A percentile compares a stretch with the other conserved stretches of the same genome.
Evolutionary conservation across 2,797 vertebrate genomes (phyloP).

Genomic region (Diglossa cyanea): DNA sequence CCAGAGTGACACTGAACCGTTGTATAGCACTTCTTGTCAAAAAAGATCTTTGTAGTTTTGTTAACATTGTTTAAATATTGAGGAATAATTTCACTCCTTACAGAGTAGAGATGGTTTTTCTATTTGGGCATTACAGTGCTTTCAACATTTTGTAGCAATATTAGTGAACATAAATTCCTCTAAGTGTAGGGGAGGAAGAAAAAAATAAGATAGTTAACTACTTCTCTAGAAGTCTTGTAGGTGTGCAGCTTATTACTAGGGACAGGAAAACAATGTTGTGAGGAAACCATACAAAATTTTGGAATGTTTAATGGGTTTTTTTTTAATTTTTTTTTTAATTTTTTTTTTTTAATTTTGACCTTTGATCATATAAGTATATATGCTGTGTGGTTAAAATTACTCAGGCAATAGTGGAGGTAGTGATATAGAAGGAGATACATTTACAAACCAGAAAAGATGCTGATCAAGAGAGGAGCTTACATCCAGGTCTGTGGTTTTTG

Average conservation of each 20-base stretch:
- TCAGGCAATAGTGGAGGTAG: not conserved
- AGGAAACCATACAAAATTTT: not conserved
- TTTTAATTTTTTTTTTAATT: not conserved
- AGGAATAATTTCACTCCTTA: not conserved
- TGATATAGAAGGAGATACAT: not conserved
- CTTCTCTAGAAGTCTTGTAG: not conserved
- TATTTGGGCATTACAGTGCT: not conserved
- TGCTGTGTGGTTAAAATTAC: not conserved
- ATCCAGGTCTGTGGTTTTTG: not conserved
- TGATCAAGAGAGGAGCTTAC: not conserved
- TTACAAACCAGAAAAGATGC: not conserved
- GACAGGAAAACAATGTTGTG: not conserved
- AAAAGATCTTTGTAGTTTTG: not conserved
- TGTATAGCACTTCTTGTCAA: not conserved
- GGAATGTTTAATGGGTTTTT: not conserved
- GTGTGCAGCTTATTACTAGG: not conserved
- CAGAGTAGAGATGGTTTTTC: not conserved
- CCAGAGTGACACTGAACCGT: not conserved
- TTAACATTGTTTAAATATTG: not conserved
- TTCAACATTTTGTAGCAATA: not conserved
- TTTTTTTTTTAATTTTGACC: not conserved
- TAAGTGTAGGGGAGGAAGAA: not conserved
- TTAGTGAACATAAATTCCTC: not conserved
- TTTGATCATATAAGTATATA: not conserved
- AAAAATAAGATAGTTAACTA: not conserved